phyloP scores from a whole-genome alignment of 1,140 invertebrate genomes.

The honey bee (Apis mellifera) region DNA sequence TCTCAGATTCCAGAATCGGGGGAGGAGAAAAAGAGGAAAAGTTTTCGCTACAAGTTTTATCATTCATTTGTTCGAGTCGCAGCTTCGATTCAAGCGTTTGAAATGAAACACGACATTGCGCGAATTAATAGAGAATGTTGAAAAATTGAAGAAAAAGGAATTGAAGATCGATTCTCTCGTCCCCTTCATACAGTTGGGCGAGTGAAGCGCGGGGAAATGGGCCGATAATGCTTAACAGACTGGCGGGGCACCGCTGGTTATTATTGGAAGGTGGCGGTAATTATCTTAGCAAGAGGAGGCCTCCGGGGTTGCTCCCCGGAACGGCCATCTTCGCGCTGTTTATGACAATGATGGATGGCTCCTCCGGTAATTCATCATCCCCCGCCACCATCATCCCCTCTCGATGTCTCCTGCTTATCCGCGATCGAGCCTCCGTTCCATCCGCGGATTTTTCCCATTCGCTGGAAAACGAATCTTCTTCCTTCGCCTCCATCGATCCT shows the following conservation, averaged over 20 bases:
- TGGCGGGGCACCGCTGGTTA: not conserved
- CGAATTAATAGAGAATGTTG: no score
- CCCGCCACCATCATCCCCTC: not conserved
- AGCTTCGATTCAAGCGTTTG: no score
- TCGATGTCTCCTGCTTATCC: constrained; percentile 6
- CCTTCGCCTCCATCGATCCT: not conserved
- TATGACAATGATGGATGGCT: constrained; percentile 39
- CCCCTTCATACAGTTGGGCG: not conserved
- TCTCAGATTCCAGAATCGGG: no score
- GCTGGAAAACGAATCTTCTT: no score
- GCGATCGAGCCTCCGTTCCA: not conserved
- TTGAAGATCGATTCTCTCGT: no score
- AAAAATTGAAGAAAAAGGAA: no score
- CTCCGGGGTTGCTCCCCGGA: constrained; percentile 8
- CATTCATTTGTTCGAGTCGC: no score
- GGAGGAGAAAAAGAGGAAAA: no score
- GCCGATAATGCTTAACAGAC: constrained; percentile 30
- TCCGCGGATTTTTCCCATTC: not conserved
- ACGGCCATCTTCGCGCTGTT: constrained; percentile 28
- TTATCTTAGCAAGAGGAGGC: constrained; percentile 21
- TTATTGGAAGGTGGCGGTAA: constrained; percentile 39
- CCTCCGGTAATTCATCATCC: constrained; percentile 25
- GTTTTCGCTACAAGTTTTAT: no score
- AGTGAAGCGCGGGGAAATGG: not conserved
- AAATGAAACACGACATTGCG: no score